Base-by-base conservation (phyloP, 2,797 vertebrate species). In the Eidolon dupreanum region DNA sequence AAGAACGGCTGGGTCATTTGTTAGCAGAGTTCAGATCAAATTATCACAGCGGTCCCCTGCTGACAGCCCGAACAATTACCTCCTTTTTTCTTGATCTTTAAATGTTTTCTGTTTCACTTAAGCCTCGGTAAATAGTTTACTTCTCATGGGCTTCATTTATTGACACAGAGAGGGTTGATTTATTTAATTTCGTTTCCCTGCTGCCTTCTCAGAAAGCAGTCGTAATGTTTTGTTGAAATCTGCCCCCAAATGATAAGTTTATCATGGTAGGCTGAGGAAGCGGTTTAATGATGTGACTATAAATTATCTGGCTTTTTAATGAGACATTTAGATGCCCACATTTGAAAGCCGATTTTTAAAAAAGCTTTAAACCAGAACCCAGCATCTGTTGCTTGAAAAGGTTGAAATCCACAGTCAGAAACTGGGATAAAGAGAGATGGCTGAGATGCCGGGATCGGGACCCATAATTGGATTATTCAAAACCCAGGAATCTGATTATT, bases 11-110 rank as follows among this genome's bases (percentile, higher is more conserved):
- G 98, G 97, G 99, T 99, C 99, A 99, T 99, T 99, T 99, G 99
- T 99, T 99, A 99, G 99, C 99, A 98, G 99, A 98, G 99, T 99
- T 99, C 99, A 99, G 99, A 99, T 99, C 99, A 99, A 99, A 99
- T 99, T 99, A 99, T 99, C 99, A 99, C 99, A 99, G 99, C 73
- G 51, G 98, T 99, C 98, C 98, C 99, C 99, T 98, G 99, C 99
- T 99, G 99, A 99, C 99, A 99, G 98, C 98, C 98, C 98, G 98
- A 99, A 99, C 99, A 99, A 99, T 99, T 99, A 98, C 98, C 98
- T 98, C 98, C 98, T 98, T 99, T 98, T 98, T 98, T 98, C 98
- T 97, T 97, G 98, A 98, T 98, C 98, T 98, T 98, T 98, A 98
- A 98, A 98, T 98, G 98, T 98, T 99, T 99, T 98, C 97, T 98